Evolutionary conservation across 2,888 invertebrate genomes (phyloP).

Genomic region (Pilophorus perplexus): DNA sequence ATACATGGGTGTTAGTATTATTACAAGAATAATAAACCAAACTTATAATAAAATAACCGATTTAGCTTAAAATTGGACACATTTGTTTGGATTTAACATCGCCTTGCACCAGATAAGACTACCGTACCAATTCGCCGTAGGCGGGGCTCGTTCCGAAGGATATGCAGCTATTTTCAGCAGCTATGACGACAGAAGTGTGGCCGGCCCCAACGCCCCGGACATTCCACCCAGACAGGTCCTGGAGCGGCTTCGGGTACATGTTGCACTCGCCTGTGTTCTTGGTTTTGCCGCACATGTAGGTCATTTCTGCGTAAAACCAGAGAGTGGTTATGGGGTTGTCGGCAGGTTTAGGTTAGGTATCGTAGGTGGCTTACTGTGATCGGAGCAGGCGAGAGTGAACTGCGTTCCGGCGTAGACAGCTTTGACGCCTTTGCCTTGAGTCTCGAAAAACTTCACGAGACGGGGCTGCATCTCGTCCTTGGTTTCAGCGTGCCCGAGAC

Average conservation of each 20-base stretch:
- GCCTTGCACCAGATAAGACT: no score
- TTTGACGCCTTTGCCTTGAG: constrained; percentile 77
- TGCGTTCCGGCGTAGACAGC: constrained; percentile 81
- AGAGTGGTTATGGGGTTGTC: no score
- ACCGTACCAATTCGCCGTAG: constrained; percentile 85
- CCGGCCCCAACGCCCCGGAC: constrained; percentile 80
- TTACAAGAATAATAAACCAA: no score
- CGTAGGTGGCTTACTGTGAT: constrained; percentile 65
- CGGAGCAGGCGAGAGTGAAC: constrained; percentile 81
- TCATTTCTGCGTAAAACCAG: constrained; percentile 55
- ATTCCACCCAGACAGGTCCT: constrained; percentile 91
- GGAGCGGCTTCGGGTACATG: constrained; percentile 94
- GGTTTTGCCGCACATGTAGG: constrained; percentile 86
- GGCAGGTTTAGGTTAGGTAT: no score
- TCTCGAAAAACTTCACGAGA: constrained; percentile 85
- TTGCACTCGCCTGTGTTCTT: constrained; percentile 92
- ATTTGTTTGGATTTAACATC: no score
- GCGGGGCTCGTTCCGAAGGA: constrained; percentile 94
- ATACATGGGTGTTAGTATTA: no score
- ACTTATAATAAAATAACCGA: no score
- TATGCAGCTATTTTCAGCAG: constrained; percentile 86
- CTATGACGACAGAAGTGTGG: constrained; percentile 78
- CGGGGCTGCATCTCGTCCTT: constrained; percentile 86
- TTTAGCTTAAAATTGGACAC: no score
- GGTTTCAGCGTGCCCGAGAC: constrained; percentile 88